These are phyloP conservation scores for Melinaea marsaeus DNA, from an alignment of 2,888 invertebrate species.

Conservation along the genomic window DNA sequence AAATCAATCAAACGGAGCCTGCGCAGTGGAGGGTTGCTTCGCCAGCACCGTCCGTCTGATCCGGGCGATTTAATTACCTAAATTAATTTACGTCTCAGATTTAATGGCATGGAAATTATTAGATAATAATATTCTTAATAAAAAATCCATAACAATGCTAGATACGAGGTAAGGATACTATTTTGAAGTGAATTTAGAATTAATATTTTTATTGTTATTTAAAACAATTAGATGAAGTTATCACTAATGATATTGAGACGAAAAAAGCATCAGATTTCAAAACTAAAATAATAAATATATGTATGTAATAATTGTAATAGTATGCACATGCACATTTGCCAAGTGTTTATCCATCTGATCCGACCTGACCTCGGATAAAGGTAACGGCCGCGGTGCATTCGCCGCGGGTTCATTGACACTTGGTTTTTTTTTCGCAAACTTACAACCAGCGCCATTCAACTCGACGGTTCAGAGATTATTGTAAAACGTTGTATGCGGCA, in stretches of 20 bases:
- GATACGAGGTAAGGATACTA: too few species aligned
- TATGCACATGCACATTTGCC: constrained; percentile 45
- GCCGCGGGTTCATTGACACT: constrained; percentile 64
- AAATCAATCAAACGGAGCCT: constrained; percentile 59
- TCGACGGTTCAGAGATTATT: constrained; percentile 29
- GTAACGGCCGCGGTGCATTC: constrained; percentile 66
- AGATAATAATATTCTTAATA: background rate
- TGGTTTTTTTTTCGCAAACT: constrained; percentile 61
- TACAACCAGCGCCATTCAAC: constrained; percentile 51
- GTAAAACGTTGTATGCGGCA: constrained; percentile 9
- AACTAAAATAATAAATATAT: constrained; percentile 7
- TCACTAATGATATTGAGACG: background rate
- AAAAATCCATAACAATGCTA: too few species aligned
- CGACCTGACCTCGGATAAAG: constrained; percentile 69
- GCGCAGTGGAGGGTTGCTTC: constrained; percentile 44
- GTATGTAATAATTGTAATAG: constrained; percentile 42
- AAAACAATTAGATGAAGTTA: too few species aligned
- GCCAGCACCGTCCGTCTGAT: constrained; percentile 28
- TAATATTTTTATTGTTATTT: too few species aligned
- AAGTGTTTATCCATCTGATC: constrained; percentile 37
- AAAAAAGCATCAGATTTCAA: background rate
- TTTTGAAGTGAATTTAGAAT: too few species aligned
- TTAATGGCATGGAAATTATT: constrained; percentile 5
- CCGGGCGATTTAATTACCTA: constrained; percentile 29
- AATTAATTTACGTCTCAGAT: constrained; percentile 24